Evolutionary conservation across 2,888 invertebrate species (phyloP), one percentile per base, ranked within the genome.

Genomic region (Diadegma fenestrale): DNA sequence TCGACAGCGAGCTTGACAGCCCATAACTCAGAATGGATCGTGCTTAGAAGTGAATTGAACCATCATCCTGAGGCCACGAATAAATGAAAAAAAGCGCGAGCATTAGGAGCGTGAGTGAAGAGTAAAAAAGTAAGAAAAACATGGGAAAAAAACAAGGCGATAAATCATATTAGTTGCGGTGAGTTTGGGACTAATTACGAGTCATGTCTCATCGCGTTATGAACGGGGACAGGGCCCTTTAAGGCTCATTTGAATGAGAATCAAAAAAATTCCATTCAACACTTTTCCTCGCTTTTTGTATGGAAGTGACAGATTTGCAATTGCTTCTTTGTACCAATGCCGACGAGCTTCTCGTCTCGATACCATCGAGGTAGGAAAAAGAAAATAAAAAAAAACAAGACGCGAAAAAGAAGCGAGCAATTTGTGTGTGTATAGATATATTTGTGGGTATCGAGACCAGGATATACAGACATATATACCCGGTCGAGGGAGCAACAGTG

Each of bases 161-260:
- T 82, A 58, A 75, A 75, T 82, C 75, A 79, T 41, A 33, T 64
- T 22, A 37, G 54, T 58, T 33, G 22, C 43, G 77, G 66, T 69
- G 61, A 33, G 33, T 80, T 33, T 19, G 19, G 19, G 37, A 48
- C 19, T 17, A 33, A 64, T 19, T 43, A 14, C 17, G 33, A 71
- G 37, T 19, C 19, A 43, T 68, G n/a, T 14, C 8, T 48, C n/a
- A n/a, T n/a, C 22, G 14, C 66, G 26, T 41, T 14, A 14, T 5
- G 37, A 37, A 79, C 48, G 58, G 63, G 37, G n/a, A 43, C 37
- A 33, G 19, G 61, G 26, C 72, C 72, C 37, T 64, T 63, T 43
- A 1, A 17, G 43, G 51, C 33, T 48, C 51, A 85, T 85, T 85
- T 79, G 22, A 79, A 82, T 82, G 66, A 76, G 63, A 85, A 82